These are phyloP conservation scores for Pedetes capensis DNA, from an alignment of 2,113 vertebrate species.

Conservation along the genomic window DNA sequence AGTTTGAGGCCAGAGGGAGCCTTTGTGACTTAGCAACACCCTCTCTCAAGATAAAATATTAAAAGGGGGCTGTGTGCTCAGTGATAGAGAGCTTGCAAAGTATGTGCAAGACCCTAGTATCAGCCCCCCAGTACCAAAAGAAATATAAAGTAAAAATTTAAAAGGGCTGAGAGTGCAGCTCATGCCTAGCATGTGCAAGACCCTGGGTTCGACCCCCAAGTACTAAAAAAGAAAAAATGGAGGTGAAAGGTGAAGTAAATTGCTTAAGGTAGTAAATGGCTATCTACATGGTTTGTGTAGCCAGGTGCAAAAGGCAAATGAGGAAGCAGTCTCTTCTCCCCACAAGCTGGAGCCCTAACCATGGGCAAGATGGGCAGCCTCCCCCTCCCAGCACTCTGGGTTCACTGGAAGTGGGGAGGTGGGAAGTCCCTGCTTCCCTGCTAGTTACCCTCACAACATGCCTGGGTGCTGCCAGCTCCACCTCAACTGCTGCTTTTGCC, in stretches of 20 bases:
- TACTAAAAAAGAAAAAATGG: too few species aligned
- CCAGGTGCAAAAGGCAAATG: neutral
- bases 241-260: neutral
- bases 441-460: neutral
- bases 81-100: too few species aligned
- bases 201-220: too few species aligned
- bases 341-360: neutral
- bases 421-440: neutral
- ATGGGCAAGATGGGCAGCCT: neutral
- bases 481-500: neutral
- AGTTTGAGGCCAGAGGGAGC: too few species aligned
- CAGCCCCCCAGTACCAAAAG: too few species aligned
- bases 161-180: too few species aligned
- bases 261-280: neutral
- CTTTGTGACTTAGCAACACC: too few species aligned
- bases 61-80: too few species aligned
- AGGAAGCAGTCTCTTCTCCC: neutral
- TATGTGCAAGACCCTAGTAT: too few species aligned
- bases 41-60: too few species aligned
- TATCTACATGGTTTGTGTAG: neutral
- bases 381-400: neutral
- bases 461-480: neutral
- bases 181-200: too few species aligned
- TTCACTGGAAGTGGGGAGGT: neutral
- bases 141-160: too few species aligned